Base-by-base conservation (phyloP, 1,140 invertebrate genomes). In the Goniozus legneri region DNA sequence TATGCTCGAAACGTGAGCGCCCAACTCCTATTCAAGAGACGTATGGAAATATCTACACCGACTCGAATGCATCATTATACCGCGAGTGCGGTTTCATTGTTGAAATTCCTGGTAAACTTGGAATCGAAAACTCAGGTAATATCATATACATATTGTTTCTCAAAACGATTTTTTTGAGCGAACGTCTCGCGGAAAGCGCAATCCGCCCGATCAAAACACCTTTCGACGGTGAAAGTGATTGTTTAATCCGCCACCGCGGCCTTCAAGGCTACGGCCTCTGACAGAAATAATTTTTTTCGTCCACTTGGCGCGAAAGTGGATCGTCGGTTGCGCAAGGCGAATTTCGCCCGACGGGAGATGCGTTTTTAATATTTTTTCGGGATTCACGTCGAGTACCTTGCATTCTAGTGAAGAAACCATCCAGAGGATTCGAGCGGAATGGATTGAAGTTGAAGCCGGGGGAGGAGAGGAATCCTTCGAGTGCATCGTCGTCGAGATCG, bases 181-280 rank as follows among this genome's bases (percentile, higher is more conserved):
- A 40, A 16, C 33, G 20, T 42, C 14, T 16, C 24, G 3, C 35
- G 35, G 7, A 2, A 15, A 13, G 8, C 8, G 4, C 14, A 14
- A 8, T 40, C 24, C n/a, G n/a, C n/a, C n/a, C n/a, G n/a, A n/a
- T n/a, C n/a, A n/a, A 40, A 42, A 36, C 24, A 34, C 39, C 55
- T 48, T 46, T 52, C 40, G 40, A 22, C 30, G 47, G 54, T 60
- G 60, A 62, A 62, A 62, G 60, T 60, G 44, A 52, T 44, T 33
- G 14, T 12, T 16, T 12, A 7, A n/a, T 14, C 3, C n/a, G n/a
- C n/a, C n/a, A n/a, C n/a, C n/a, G n/a, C n/a, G n/a, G n/a, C n/a
- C n/a, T n/a, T n/a, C n/a, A n/a, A n/a, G n/a, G n/a, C n/a, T n/a
- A n/a, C n/a, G n/a, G n/a, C n/a, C n/a, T n/a, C n/a, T n/a, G n/a